Evolutionary conservation across 1,140 invertebrate genomes (phyloP), one percentile per base, ranked within the genome.

Genomic region (Caerostris extrusa): DNA sequence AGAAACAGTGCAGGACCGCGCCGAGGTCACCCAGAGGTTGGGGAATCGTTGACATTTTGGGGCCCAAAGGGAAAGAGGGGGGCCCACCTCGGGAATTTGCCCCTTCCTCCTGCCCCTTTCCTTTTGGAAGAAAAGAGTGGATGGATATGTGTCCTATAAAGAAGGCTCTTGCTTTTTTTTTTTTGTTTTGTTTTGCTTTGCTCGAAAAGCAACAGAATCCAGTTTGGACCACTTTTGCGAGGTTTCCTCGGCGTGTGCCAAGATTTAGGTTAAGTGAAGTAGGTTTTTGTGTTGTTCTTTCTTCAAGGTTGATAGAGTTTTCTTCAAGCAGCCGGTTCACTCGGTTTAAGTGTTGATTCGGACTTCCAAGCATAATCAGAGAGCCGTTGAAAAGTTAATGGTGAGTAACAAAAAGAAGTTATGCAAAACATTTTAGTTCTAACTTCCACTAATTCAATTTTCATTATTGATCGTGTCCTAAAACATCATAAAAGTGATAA

Each of bases 41-140:
- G 60, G 91, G 61, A 93, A 93, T 86, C 91, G 91, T 93, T 93
- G 91, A 93, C 91, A 92, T 60, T 69, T 82, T 17, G 85, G 56
- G 91, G 19, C 77, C 71, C 81, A 91, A 83, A 91, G 90, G 90
- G 90, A 19, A 64, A 57, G 67, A 7, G 17, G 14, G 89, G 89
- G 89, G 87, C 89, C 89, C 19, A 60, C 69, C 69, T 58, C 89
- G 89, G 89, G 89, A 90, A 90, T 90, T 58, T 81, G 56, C 50
- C 50, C 57, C 71, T 14, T 12, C 17, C 57, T 69, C 50, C 19
- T 17, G 17, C 7, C 5, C 10, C 19, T 50, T 8, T 64, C 64
- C 64, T 89, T 14, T 19, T 64, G n/a, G 85, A 50, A 64, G 71
- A 77, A 4, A 83, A 83, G 55, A 58, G 81, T 57, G 17, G 82